phyloP scores from a whole-genome alignment of 2,113 vertebrate genomes.

The Paradoxurus hermaphroditus region DNA sequence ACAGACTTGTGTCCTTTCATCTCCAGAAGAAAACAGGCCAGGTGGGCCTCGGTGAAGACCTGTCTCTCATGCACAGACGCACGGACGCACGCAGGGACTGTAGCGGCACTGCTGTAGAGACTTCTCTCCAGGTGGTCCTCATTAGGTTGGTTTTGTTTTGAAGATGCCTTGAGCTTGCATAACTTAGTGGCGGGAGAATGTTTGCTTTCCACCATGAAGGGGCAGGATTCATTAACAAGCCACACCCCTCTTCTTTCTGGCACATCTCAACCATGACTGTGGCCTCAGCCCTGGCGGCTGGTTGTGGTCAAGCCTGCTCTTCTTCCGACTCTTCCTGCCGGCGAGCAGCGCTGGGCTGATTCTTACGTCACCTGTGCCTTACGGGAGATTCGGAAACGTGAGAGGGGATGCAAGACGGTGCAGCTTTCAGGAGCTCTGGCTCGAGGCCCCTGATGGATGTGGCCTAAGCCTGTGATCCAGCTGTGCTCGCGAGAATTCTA shows the following conservation, averaged over 20 bases:
- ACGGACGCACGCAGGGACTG: neutral
- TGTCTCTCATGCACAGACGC: neutral
- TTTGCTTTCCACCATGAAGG: neutral
- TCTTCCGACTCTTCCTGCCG: neutral
- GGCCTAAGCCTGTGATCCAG: neutral
- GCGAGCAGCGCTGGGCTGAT: neutral
- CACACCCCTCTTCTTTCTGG: neutral
- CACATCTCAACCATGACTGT: neutral
- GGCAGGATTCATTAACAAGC: neutral
- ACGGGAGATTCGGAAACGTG: neutral
- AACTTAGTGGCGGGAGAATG: neutral
- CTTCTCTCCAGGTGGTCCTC: neutral
- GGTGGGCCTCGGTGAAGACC: neutral
- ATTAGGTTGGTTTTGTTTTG: neutral
- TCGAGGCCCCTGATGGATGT: neutral
- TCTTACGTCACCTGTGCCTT: neutral
- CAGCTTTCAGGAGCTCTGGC: neutral
- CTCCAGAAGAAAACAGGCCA: neutral
- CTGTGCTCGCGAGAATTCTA: neutral
- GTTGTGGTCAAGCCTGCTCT: neutral
- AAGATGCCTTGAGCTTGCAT: neutral
- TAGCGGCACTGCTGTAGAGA: neutral
- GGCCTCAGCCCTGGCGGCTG: neutral
- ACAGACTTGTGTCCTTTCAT: neutral
- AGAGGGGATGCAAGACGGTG: neutral